These are phyloP conservation scores for Coenonympha arcania DNA, from an alignment of 2,888 invertebrate species.

Conservation along the genomic window DNA sequence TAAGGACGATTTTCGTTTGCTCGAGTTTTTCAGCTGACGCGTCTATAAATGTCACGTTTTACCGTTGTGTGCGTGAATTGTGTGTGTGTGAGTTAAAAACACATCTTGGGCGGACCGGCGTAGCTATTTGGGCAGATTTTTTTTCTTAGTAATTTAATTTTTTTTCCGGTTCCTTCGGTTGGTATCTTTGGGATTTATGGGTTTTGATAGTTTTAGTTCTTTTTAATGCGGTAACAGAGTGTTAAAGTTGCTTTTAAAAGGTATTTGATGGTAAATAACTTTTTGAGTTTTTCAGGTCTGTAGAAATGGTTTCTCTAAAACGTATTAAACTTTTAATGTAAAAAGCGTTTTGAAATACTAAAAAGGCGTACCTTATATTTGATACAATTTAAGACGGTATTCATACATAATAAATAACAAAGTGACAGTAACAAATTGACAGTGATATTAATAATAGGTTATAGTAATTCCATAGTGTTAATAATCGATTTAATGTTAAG, in stretches of 20 bases:
- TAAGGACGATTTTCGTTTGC: conserved; percentile 39
- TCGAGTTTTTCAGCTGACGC: conserved; percentile 63
- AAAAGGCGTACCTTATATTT: no score
- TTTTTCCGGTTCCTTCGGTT: conserved; percentile 6
- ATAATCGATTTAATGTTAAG: no score
- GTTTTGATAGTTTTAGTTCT: not conserved
- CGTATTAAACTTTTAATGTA: no score
- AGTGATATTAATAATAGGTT: no score
- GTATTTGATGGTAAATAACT: not conserved
- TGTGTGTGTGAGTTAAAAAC: conserved; percentile 57
- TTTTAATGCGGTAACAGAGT: not conserved
- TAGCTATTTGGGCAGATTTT: conserved; percentile 53
- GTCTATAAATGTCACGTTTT: conserved; percentile 60
- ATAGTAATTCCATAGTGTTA: no score
- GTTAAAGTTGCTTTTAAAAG: not conserved
- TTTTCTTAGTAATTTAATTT: conserved; percentile 33
- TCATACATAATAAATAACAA: no score
- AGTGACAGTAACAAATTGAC: no score
- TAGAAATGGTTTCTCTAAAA: not conserved
- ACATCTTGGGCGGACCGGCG: conserved; percentile 55
- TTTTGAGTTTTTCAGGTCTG: not conserved
- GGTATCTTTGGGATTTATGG: conserved; percentile 1
- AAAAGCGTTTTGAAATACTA: no score
- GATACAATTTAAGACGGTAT: no score
- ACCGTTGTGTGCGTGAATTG: conserved; percentile 32